These are phyloP conservation scores for Xiphias gladius DNA, from an alignment of 2,113 vertebrate genomes.

Conservation along the genomic window DNA sequence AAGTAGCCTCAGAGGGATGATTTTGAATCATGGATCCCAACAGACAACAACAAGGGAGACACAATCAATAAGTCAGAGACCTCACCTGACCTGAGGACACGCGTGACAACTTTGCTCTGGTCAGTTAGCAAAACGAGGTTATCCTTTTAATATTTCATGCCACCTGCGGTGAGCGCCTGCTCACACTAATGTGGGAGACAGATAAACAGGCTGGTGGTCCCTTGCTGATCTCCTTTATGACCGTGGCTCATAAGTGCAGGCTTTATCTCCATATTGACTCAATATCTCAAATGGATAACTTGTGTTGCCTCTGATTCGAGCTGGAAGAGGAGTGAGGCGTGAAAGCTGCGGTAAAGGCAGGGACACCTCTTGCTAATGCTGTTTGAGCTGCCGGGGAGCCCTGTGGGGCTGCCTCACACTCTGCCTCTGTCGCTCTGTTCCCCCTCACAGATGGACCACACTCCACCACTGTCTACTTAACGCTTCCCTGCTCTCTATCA, in stretches of 20 bases:
- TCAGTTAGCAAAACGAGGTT: constrained; percentile 89
- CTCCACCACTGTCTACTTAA: constrained; percentile 69
- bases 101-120: constrained; percentile 71
- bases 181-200: constrained; percentile 88
- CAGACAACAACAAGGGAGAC: constrained; percentile 3
- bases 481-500: constrained; percentile 69
- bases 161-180: constrained; percentile 88
- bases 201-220: constrained; percentile 87
- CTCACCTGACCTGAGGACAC: constrained; percentile 27
- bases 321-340: constrained; percentile 89
- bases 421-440: constrained; percentile 18
- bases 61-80: constrained; percentile 28
- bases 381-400: constrained; percentile 51
- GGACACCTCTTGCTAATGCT: constrained; percentile 78
- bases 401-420: constrained; percentile 56
- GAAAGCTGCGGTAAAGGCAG: constrained; percentile 83
- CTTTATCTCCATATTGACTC: constrained; percentile 91
- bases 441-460: constrained; percentile 71
- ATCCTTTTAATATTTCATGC: constrained; percentile 90
- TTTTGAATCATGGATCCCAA: constrained; percentile 8
- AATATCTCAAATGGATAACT: constrained; percentile 92
- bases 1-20: constrained; percentile 8
- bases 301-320: constrained; percentile 91
- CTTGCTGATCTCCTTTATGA: constrained; percentile 85
- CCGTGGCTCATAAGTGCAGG: constrained; percentile 86